These are phyloP conservation scores for Phalanger gymnotis DNA, from an alignment of 2,797 vertebrate species.

Conservation along the genomic window DNA sequence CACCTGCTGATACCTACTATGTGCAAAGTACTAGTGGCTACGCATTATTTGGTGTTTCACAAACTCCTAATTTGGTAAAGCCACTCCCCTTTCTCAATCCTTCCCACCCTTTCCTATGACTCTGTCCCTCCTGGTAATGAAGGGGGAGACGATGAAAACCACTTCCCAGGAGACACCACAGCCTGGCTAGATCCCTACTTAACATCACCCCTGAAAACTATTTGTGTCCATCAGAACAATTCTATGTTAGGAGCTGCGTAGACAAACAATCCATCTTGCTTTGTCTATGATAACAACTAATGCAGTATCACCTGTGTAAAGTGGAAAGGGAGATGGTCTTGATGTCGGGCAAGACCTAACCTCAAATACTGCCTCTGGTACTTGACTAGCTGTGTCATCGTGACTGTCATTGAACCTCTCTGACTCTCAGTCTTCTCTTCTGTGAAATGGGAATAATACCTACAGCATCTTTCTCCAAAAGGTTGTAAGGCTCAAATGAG, in stretches of 20 bases:
- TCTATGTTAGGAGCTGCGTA: slow-evolving; percentile 57
- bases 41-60: neutral
- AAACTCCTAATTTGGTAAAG: slow-evolving; percentile 43
- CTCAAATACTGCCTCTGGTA: neutral
- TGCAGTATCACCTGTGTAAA: neutral
- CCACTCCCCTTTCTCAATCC: slow-evolving; percentile 21
- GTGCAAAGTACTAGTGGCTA: neutral
- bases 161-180: slow-evolving; percentile 58
- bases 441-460: neutral
- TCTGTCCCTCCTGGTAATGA: slow-evolving; percentile 41
- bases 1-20: neutral
- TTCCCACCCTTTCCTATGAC: slow-evolving; percentile 15
- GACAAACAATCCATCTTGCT: slow-evolving; percentile 41
- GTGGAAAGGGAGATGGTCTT: neutral
- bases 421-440: neutral
- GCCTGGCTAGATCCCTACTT: slow-evolving; percentile 53
- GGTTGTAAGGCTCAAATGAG: neutral
- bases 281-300: slow-evolving; percentile 6
- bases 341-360: neutral
- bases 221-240: slow-evolving; percentile 49
- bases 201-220: slow-evolving; percentile 50
- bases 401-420: neutral
- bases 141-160: slow-evolving; percentile 62
- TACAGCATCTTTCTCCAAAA: neutral
- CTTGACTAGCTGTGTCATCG: neutral